phyloP scores from a whole-genome alignment of 2,888 invertebrate species.

The Morpho deidamia region DNA sequence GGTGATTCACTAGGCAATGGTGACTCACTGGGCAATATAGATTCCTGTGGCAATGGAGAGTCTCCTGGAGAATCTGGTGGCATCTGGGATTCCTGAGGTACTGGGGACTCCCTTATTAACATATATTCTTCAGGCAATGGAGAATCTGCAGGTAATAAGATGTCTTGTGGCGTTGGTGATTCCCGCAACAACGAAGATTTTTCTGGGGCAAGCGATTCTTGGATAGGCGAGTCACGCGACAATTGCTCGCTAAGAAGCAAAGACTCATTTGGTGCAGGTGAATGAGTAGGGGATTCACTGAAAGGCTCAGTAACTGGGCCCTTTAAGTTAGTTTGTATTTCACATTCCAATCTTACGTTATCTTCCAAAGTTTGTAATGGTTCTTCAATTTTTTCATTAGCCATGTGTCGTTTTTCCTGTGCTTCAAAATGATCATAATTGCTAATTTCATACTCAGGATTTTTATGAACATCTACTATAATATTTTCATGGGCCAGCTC shows the following conservation, averaged over 20 bases:
- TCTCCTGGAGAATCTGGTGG: constrained; percentile 6
- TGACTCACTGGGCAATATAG: constrained; percentile 25
- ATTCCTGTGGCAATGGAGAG: constrained; percentile 33
- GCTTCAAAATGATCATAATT: constrained; percentile 8
- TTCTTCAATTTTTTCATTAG: neutral
- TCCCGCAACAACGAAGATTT: constrained; percentile 31
- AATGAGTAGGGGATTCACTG: constrained; percentile 14
- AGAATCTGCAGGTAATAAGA: constrained; percentile 30
- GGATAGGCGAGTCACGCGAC: constrained; percentile 8
- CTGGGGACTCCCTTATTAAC: constrained; percentile 30
- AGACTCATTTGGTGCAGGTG: constrained; percentile 17
- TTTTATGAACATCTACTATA: constrained; percentile 37
- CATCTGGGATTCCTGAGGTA: constrained; percentile 27
- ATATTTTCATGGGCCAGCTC: constrained; percentile 29
- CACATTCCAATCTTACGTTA: constrained; percentile 14
- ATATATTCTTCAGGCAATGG: constrained; percentile 29
- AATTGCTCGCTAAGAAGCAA: constrained; percentile 5
- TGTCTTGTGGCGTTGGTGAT: constrained; percentile 32
- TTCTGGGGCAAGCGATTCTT: constrained; percentile 8
- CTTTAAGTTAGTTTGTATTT: constrained; percentile 8
- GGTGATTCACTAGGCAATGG: constrained; percentile 35
- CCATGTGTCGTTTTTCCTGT: constrained; percentile 12
- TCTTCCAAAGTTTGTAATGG: constrained; percentile 15
- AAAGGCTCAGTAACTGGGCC: constrained; percentile 20
- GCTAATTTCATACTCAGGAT: constrained; percentile 24